Percentiles rank a stretch among this genome's conserved stretches.
Evolutionary conservation across 2,888 invertebrate species (phyloP).

Genomic region (Argyresthia goedartella): DNA sequence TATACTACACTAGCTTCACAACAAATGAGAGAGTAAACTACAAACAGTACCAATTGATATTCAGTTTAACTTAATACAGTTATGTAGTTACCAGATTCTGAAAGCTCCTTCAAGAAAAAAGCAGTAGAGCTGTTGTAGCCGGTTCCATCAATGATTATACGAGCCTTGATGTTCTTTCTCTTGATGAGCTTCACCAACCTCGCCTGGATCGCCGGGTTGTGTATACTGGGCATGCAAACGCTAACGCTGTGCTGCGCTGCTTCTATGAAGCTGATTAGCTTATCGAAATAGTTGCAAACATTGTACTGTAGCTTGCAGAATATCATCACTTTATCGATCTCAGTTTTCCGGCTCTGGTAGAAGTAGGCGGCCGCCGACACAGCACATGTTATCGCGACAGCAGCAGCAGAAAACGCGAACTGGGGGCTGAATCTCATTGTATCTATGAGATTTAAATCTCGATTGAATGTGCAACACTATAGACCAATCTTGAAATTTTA

Average conservation of each 20-base stretch:
- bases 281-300: constrained; percentile 56
- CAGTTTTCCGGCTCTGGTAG: constrained; percentile 42
- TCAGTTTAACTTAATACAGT: not conserved
- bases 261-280: constrained; percentile 52
- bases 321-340: constrained; percentile 62
- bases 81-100: constrained; percentile 45
- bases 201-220: constrained; percentile 58
- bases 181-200: constrained; percentile 43
- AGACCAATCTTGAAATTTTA: constrained; percentile 43
- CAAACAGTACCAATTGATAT: too few relatives aligned
- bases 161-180: constrained; percentile 44
- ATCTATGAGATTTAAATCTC: constrained; percentile 48
- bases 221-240: constrained; percentile 61
- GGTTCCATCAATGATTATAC: constrained; percentile 48
- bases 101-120: constrained; percentile 49
- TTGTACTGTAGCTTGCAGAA: constrained; percentile 62
- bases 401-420: constrained; percentile 49
- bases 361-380: constrained; percentile 55
- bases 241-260: constrained; percentile 42
- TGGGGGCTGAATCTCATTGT: constrained; percentile 29
- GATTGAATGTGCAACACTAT: constrained; percentile 24
- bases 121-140: constrained; percentile 51
- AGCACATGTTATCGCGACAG: constrained; percentile 49
- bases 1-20: too few relatives aligned
- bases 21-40: too few relatives aligned